Base-by-base conservation (phyloP, 2,888 invertebrate genomes). In the Watsonalla binaria region DNA sequence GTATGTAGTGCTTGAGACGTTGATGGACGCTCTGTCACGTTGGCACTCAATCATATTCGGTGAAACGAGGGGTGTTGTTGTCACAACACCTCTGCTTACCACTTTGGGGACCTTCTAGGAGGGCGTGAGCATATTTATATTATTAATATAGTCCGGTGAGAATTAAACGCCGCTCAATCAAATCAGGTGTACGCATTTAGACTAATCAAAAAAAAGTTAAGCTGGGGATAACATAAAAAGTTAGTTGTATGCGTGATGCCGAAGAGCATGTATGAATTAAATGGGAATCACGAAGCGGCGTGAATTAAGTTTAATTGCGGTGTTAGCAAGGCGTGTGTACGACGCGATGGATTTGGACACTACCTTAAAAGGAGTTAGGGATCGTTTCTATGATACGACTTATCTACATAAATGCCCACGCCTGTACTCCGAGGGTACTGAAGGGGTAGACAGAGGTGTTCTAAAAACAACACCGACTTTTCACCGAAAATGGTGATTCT, bases 261-360 rank as follows among this genome's bases (percentile, higher is more conserved):
- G 51, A 54, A 57, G 55, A 50, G 45, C 6, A 49, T 11, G 37
- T 37, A 13, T 49, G 37, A 46, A 51, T 57, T 57, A 64, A 62
- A 64, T 56, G 58, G 58, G 62, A 60, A 63, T 60, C 57, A 24
- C 39, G 35, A 46, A 54, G 57, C 60, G 66, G 54, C 9, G 61
- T 74, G 79, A 79, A 83, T 84, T 73, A 72, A 69, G 71, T 69
- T 68, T 81, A 78, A 84, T 82, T 84, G 80, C 69, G 64, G 54
- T 68, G 63, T 66, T 65, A 69, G 24, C 24, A 66, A 70, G 70
- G 71, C 68, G 66, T 67, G 63, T 56, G 61, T 61, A 56, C 66
- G 46, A 47, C n/a, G 52, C 54, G 59, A 66, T 59, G 61, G 0
- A 69, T 82, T 80, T 77, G 82, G 78, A 53, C 60, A 68, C 59